These are phyloP conservation scores for Ophioninae sp. DNA, from an alignment of 2,888 invertebrate genomes.

Conservation along the genomic window DNA sequence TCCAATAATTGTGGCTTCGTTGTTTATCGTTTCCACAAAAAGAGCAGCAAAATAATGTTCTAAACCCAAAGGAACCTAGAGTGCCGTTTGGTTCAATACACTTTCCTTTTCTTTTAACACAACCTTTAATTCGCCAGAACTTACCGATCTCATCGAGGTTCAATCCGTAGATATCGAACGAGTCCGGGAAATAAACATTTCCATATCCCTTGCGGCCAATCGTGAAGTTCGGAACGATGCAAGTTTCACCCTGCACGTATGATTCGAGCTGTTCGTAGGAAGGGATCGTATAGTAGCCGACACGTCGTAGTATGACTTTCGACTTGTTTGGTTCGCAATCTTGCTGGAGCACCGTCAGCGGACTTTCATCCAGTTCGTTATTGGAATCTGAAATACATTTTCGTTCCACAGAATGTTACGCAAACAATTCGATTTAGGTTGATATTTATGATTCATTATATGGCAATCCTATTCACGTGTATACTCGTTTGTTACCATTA, in stretches of 20 bases:
- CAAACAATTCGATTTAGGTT: not conserved
- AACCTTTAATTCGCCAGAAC: slow-evolving; percentile 51
- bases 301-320: slow-evolving; percentile 89
- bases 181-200: slow-evolving; percentile 92
- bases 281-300: slow-evolving; percentile 96
- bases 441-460: not conserved
- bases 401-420: not conserved
- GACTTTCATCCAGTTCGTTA: slow-evolving; percentile 69
- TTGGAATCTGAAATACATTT: slow-evolving; percentile 64
- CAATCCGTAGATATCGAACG: slow-evolving; percentile 91
- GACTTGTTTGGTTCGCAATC: slow-evolving; percentile 85
- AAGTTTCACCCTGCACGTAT: slow-evolving; percentile 88
- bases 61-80: not conserved
- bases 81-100: not conserved
- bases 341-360: slow-evolving; percentile 64
- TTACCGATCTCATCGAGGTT: slow-evolving; percentile 93
- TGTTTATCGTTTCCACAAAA: not conserved
- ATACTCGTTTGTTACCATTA: slow-evolving; percentile 62
- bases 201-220: slow-evolving; percentile 95
- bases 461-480: not conserved
- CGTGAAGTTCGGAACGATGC: slow-evolving; percentile 92
- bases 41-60: not conserved
- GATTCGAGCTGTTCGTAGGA: slow-evolving; percentile 89
- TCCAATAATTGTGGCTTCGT: no score
- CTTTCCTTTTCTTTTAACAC: no score